Evolutionary conservation across 1,140 invertebrate species (phyloP).

Genomic region (Homarus americanus): DNA sequence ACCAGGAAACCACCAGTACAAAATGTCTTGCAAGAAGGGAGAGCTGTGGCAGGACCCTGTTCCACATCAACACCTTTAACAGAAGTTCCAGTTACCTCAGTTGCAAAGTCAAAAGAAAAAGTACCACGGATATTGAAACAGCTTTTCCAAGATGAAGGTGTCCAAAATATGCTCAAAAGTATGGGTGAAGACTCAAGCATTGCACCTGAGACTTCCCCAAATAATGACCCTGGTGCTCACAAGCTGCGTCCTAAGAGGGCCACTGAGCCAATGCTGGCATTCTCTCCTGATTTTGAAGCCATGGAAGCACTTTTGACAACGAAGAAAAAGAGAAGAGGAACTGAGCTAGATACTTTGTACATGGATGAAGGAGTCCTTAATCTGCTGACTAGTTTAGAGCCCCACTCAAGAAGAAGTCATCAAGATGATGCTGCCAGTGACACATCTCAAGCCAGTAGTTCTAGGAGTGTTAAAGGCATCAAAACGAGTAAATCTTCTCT

Average conservation of each 20-base stretch:
- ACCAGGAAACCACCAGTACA: constrained; percentile 6
- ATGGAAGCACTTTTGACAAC: constrained; percentile 40
- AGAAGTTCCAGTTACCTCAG: constrained; percentile 20
- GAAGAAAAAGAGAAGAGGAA: constrained; percentile 65
- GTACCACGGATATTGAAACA: constrained; percentile 74
- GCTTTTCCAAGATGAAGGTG: constrained; percentile 75
- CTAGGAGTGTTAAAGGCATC: constrained; percentile 52
- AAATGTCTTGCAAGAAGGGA: constrained; percentile 3
- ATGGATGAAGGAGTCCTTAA: constrained; percentile 73
- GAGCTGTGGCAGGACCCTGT: neutral
- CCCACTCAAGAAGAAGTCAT: constrained; percentile 51
- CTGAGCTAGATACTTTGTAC: constrained; percentile 69
- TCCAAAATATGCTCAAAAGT: constrained; percentile 75
- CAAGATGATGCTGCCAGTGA: constrained; percentile 69
- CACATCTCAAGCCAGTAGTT: constrained; percentile 59
- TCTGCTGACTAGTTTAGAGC: constrained; percentile 65
- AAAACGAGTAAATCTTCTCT: constrained; percentile 32
- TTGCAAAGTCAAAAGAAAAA: constrained; percentile 68
- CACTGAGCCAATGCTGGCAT: constrained; percentile 66
- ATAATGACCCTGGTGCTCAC: constrained; percentile 58
- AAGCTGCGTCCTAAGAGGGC: constrained; percentile 71
- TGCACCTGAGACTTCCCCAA: constrained; percentile 60
- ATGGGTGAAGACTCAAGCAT: constrained; percentile 62
- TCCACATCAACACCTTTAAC: neutral
- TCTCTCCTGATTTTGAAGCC: constrained; percentile 67